Percentiles rank a stretch among this genome's conserved stretches.
Evolutionary conservation across 2,113 vertebrate genomes (phyloP).

Genomic region (Bufo gargarizans): DNA sequence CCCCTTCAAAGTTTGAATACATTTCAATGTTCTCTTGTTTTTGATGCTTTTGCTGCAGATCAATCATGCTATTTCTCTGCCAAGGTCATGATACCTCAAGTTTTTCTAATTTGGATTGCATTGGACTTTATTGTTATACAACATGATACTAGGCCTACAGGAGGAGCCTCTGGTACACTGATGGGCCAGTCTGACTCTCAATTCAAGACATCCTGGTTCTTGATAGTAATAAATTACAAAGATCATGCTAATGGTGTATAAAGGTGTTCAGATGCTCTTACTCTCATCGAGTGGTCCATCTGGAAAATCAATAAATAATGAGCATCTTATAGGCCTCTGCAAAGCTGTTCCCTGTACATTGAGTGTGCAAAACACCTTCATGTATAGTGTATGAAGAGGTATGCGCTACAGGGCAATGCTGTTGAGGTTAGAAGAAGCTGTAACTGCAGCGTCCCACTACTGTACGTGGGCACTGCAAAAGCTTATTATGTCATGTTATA

Average conservation of each 20-base stretch:
- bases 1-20: too few relatives aligned
- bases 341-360: neutral
- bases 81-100: too few relatives aligned
- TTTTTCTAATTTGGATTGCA: neutral
- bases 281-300: neutral
- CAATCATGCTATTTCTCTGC: too few relatives aligned
- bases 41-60: too few relatives aligned
- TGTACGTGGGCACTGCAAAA: too few relatives aligned
- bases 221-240: neutral
- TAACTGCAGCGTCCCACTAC: neutral
- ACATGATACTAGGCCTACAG: too few relatives aligned
- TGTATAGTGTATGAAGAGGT: neutral
- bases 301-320: neutral
- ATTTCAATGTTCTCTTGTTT: too few relatives aligned
- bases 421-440: neutral
- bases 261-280: neutral
- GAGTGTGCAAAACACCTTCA: neutral
- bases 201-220: neutral
- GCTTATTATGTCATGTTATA: too few relatives aligned
- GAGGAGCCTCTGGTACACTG: too few relatives aligned
- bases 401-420: neutral
- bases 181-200: neutral
- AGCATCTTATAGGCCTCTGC: neutral
- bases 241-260: neutral
- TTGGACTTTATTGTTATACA: neutral